Evolutionary conservation across 2,113 vertebrate genomes (phyloP).

Genomic region (Colius striatus): DNA sequence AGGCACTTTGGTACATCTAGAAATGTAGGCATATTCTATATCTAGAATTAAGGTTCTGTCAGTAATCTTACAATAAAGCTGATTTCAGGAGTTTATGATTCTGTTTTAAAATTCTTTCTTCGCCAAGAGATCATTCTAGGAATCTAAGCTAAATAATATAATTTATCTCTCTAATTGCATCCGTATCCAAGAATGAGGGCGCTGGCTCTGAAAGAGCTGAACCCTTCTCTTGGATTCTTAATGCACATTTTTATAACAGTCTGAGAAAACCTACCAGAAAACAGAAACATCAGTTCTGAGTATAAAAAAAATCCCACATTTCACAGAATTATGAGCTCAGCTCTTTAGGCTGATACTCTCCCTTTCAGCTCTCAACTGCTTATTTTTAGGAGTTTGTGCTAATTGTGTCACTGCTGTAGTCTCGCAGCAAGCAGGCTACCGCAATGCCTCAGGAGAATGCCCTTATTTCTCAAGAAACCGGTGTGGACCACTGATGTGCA

Average conservation of each 20-base stretch:
- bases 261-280: slow-evolving; percentile 32
- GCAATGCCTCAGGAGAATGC: background rate
- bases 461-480: background rate
- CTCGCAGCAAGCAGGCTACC: background rate
- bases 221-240: slow-evolving; percentile 49
- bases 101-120: slow-evolving; percentile 37
- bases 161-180: slow-evolving; percentile 56
- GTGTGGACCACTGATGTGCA: background rate
- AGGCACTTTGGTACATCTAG: slow-evolving; percentile 77
- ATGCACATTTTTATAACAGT: slow-evolving; percentile 59
- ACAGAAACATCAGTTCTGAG: slow-evolving; percentile 1
- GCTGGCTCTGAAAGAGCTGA: background rate
- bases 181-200: slow-evolving; percentile 47
- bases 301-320: background rate
- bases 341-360: background rate
- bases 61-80: slow-evolving; percentile 57
- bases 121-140: slow-evolving; percentile 21
- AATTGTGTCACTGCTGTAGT: background rate
- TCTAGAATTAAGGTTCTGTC: slow-evolving; percentile 48
- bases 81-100: slow-evolving; percentile 44
- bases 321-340: background rate
- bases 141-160: slow-evolving; percentile 31
- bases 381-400: background rate
- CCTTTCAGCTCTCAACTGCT: background rate
- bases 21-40: slow-evolving; percentile 50